Conservation (phyloP, 2,888 invertebrate species). For the Phymatocera aterrima region DNA sequence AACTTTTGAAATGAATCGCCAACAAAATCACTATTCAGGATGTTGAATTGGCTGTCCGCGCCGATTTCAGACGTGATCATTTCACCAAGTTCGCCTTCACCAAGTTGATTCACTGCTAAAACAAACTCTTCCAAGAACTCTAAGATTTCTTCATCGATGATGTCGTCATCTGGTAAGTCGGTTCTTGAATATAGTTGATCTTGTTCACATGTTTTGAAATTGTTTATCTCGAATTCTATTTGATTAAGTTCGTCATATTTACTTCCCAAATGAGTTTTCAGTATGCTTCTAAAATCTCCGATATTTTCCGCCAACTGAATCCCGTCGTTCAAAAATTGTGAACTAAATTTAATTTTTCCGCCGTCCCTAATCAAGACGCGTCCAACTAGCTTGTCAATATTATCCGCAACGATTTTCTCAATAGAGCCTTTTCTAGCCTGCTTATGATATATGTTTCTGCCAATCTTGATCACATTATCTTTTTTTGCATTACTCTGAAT, state of each 20-base stretch:
- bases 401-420: background rate
- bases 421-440: background rate
- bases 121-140: background rate
- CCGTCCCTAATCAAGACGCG: background rate
- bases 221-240: background rate
- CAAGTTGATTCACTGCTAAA: background rate
- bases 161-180: background rate
- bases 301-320: background rate
- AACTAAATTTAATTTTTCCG: background rate
- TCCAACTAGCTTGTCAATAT: background rate
- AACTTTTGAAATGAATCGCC: background rate
- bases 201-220: background rate
- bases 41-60: background rate
- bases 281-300: background rate
- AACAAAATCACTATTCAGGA: background rate
- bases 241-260: background rate
- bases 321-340: background rate
- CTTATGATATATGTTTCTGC: background rate
- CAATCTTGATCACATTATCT: background rate
- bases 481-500: background rate
- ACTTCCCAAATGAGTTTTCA: background rate
- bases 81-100: background rate
- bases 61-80: background rate
- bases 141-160: background rate
- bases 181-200: background rate